Conservation (phyloP, 2,888 invertebrate species). For the Spilosoma lubricipeda region DNA sequence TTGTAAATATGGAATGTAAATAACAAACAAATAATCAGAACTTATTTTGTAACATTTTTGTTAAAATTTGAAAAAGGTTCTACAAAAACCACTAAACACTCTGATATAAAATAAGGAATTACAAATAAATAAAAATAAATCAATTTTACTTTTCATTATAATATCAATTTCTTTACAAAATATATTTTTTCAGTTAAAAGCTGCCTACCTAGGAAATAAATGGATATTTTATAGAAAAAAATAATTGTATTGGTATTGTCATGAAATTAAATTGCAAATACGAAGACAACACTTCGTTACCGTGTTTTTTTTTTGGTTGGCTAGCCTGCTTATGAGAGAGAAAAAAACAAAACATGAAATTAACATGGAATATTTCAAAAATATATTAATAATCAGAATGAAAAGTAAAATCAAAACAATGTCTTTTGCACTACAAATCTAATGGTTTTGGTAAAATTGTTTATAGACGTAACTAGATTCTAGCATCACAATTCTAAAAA, state of each 20-base stretch:
- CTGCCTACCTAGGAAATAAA: neutral
- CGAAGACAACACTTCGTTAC: no score
- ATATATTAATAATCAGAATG: slow-evolving; percentile 8
- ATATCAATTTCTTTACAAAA: neutral
- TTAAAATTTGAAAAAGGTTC: neutral
- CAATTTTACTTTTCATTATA: slow-evolving; percentile 5
- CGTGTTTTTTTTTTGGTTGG: neutral
- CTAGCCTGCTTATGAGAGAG: neutral
- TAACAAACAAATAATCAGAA: neutral
- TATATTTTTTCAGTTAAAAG: neutral
- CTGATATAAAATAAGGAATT: slow-evolving; percentile 22
- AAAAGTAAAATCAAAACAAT: slow-evolving; percentile 32
- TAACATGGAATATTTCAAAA: neutral
- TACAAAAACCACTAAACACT: slow-evolving; percentile 27
- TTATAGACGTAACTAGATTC: slow-evolving; percentile 29
- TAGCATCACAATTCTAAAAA: neutral
- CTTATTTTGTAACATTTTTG: neutral
- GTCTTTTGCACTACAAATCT: slow-evolving; percentile 37
- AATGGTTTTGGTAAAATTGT: slow-evolving; percentile 12
- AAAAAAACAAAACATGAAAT: neutral
- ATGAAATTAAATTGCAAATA: neutral
- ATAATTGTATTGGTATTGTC: no score
- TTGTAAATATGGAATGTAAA: slow-evolving; percentile 43
- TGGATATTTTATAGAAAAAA: neutral
- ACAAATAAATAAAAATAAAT: slow-evolving; percentile 34